A percentile compares a stretch with the other conserved stretches of the same genome.
Evolutionary conservation across 2,888 invertebrate genomes (phyloP).

Genomic region (Pristionchus entomophagus): DNA sequence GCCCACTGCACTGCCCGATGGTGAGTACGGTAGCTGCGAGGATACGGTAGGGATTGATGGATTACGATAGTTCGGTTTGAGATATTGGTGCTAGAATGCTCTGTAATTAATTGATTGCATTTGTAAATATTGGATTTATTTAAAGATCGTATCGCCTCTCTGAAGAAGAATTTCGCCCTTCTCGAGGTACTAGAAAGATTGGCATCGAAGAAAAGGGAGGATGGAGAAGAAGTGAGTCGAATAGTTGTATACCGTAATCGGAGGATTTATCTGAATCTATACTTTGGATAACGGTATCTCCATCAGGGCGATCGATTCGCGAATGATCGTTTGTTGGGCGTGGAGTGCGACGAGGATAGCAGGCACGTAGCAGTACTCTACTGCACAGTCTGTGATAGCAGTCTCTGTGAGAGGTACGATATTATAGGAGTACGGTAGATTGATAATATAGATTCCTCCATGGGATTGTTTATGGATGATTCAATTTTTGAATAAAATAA

Average conservation of each 20-base stretch:
- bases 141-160: conserved; percentile 78
- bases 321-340: conserved; percentile 63
- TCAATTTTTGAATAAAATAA: too few relatives aligned
- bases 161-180: conserved; percentile 81
- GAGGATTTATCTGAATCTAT: too few relatives aligned
- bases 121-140: too few relatives aligned
- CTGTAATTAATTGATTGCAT: too few relatives aligned
- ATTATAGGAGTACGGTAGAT: background rate
- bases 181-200: conserved; percentile 80
- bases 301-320: conserved; percentile 50
- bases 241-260: too few relatives aligned
- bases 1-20: conserved; percentile 77
- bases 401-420: conserved; percentile 76
- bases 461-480: too few relatives aligned
- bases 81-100: too few relatives aligned
- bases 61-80: too few relatives aligned
- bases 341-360: conserved; percentile 81
- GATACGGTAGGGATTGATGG: background rate
- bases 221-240: conserved; percentile 55
- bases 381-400: conserved; percentile 80
- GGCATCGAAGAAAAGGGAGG: conserved; percentile 76
- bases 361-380: conserved; percentile 80
- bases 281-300: too few relatives aligned
- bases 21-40: conserved; percentile 34
- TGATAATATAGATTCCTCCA: background rate